Percentiles rank a stretch among this genome's conserved stretches.
Conservation (phyloP, 2,113 vertebrate genomes). For the Falcunculus frontatus region DNA sequence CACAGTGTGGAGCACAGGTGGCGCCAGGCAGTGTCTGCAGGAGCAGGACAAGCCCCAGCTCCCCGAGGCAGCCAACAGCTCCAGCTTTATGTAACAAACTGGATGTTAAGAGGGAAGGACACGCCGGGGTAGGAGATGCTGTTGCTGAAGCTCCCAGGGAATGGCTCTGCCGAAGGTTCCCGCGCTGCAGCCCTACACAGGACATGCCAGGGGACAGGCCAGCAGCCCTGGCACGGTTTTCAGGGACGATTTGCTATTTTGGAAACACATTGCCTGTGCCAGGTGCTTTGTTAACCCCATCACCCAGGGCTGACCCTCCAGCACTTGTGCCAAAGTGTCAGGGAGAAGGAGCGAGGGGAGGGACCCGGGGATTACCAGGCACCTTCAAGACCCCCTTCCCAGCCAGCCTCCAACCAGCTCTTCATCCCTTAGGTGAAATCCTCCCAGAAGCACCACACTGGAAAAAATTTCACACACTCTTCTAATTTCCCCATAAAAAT, state of each 20-base stretch:
- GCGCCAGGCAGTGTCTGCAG: background rate
- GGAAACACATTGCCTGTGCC: rapidly evolving
- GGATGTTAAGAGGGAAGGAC: background rate
- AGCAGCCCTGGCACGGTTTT: background rate
- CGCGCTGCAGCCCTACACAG: background rate
- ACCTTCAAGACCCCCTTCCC: background rate
- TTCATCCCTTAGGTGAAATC: background rate
- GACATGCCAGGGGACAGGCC: background rate
- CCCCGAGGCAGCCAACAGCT: background rate
- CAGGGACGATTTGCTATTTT: background rate
- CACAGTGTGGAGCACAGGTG: rapidly evolving
- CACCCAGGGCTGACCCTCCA: background rate
- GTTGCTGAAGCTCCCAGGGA: background rate
- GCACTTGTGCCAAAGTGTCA: rapidly evolving
- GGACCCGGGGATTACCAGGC: background rate
- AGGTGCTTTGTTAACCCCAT: background rate
- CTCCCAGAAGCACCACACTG: background rate
- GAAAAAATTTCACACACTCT: rapidly evolving
- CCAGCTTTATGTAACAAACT: rapidly evolving
- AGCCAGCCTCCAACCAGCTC: background rate
- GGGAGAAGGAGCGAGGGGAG: rapidly evolving
- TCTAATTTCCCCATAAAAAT: background rate
- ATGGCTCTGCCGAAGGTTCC: background rate
- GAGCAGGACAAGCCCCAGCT: background rate
- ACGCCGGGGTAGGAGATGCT: rapidly evolving